These are phyloP conservation scores for Eremophila alpestris DNA, from an alignment of 2,797 vertebrate genomes.

Conservation along the genomic window DNA sequence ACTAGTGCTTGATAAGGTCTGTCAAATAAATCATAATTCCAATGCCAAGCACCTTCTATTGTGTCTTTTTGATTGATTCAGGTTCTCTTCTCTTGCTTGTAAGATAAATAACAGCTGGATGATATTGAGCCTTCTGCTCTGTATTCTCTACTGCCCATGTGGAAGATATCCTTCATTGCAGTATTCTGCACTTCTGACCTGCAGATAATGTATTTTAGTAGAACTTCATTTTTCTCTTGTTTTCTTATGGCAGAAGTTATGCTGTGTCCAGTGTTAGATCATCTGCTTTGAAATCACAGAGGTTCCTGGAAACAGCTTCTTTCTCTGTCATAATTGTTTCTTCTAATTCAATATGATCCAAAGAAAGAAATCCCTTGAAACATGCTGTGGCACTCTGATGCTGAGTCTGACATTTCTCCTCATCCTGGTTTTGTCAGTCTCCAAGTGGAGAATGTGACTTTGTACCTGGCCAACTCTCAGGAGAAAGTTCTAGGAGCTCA, in stretches of 20 bases:
- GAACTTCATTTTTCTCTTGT: background rate
- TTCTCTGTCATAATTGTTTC: background rate
- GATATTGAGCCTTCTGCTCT: background rate
- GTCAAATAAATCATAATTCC: background rate
- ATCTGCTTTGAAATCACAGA: background rate
- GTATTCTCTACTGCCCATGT: background rate
- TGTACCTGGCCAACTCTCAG: background rate
- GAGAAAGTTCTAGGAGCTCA: background rate
- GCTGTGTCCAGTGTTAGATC: background rate
- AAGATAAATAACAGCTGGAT: background rate
- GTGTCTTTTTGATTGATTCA: background rate
- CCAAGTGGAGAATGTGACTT: background rate
- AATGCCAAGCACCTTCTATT: background rate
- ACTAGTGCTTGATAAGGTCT: background rate
- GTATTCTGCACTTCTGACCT: background rate
- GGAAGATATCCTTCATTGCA: background rate
- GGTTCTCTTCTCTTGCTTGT: background rate
- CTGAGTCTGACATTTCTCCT: background rate
- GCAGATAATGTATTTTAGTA: background rate
- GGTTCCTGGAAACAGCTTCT: background rate
- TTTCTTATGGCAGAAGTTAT: background rate
- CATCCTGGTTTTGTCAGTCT: background rate
- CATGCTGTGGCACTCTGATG: background rate
- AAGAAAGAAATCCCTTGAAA: background rate
- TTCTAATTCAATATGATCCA: background rate